Evolutionary conservation across 2,797 vertebrate genomes (phyloP).

Genomic region (Eremophila alpestris): DNA sequence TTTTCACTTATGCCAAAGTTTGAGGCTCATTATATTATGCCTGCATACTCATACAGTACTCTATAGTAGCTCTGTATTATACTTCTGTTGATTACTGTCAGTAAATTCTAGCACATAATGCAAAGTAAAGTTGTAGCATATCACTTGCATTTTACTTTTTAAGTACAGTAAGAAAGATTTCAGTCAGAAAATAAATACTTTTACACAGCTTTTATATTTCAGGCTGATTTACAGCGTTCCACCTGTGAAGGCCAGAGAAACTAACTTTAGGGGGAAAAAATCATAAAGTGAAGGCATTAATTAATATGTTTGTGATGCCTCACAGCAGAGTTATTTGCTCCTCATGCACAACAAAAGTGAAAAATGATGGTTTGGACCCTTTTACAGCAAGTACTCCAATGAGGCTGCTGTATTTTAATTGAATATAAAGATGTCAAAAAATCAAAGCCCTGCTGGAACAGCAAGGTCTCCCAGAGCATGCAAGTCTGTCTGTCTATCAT

Average conservation of each 20-base stretch:
- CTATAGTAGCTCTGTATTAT: slow-evolving; percentile 55
- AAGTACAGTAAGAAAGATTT: slow-evolving; percentile 44
- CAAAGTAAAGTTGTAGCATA: slow-evolving; percentile 57
- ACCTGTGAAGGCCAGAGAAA: slow-evolving; percentile 17
- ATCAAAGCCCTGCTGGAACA: slow-evolving; percentile 15
- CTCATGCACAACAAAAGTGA: neutral
- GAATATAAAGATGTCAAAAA: slow-evolving; percentile 36
- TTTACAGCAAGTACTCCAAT: neutral
- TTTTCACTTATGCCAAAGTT: slow-evolving; percentile 65
- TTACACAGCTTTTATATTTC: neutral
- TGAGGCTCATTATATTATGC: slow-evolving; percentile 47
- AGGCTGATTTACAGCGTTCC: slow-evolving; percentile 38
- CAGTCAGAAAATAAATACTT: slow-evolving; percentile 47
- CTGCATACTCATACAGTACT: slow-evolving; percentile 45
- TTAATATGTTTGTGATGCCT: neutral
- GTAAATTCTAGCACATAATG: slow-evolving; percentile 61
- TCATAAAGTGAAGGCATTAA: neutral
- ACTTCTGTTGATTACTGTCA: slow-evolving; percentile 57
- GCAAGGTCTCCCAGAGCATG: neutral
- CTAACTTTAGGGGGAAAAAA: neutral
- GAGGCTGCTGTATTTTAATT: neutral
- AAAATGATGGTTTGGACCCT: slow-evolving; percentile 6
- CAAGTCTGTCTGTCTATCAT: neutral
- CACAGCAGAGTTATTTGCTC: neutral
- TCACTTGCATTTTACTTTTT: slow-evolving; percentile 59